Evolutionary conservation across 2,797 vertebrate genomes (phyloP), one percentile per base, ranked within the genome.

Genomic region (Muscicapa comitata): DNA sequence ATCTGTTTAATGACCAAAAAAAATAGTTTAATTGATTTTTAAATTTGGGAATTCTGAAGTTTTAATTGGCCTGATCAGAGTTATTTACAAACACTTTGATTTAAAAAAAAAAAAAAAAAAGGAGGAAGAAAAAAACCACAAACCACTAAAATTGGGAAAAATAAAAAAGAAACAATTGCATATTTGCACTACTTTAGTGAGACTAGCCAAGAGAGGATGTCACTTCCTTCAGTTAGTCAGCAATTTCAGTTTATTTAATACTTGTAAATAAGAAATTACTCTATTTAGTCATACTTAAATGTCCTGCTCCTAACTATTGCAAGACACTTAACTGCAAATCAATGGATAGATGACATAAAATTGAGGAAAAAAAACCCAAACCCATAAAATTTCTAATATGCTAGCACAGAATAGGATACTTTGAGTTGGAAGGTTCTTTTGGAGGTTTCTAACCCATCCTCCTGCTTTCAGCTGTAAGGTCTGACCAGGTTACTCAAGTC

Each of bases 231-330:
- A 67, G 43, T 83, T 95, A 92, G 47, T 66, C 91, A 91, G 79
- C 81, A 84, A 53, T 94, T 97, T 93, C 47, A 70, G 57, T 67
- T 96, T 95, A 84, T 95, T 95, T 96, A 88, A 77, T 93, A 86
- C 42, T 91, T 75, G 55, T 86, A 72, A 55, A n/a, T 88, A 86
- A 91, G 72, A n/a, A n/a, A n/a, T 94, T 75, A 78, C 45, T 86
- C 16, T 72, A 51, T 90, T 95, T 96, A 78, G 18, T 71, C 3
- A 12, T 78, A 80, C 59, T 92, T 86, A 79, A 90, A 71, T 86
- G 21, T 55, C 38, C 29, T 88, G 21, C 62, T 94, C 89, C 70
- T 83, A 58, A 54, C 48, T 96, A 83, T 90, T 94, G 67, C 45
- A 70, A 9, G 35, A 89, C 47, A 82, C 50, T 72, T 90, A 93